A percentile compares a stretch with the other conserved stretches of the same genome.
Evolutionary conservation across 2,113 vertebrate species (phyloP).

Genomic region (Aptenodytes forsteri): DNA sequence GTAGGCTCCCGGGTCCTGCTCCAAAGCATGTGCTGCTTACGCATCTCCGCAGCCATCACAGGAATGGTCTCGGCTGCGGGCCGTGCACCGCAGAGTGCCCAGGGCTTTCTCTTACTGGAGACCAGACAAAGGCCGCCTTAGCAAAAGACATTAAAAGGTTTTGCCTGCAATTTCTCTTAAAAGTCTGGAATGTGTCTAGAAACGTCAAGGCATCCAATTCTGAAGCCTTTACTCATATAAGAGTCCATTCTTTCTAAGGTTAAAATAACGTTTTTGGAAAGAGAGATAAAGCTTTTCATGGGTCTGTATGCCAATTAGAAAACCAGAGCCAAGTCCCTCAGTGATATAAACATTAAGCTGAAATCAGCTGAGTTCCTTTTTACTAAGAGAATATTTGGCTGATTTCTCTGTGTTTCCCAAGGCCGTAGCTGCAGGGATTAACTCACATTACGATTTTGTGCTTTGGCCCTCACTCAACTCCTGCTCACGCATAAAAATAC

Average conservation of each 20-base stretch:
- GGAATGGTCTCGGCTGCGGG: accelerated
- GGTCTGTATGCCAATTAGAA: neutral
- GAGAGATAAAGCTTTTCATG: neutral
- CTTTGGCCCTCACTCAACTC: neutral
- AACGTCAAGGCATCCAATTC: neutral
- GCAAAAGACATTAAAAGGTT: neutral
- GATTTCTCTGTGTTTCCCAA: neutral
- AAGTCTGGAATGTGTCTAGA: neutral
- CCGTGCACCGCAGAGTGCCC: accelerated
- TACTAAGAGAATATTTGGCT: neutral
- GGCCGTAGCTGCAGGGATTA: neutral
- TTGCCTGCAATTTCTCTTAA: neutral
- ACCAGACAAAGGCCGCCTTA: neutral
- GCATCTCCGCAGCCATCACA: accelerated
- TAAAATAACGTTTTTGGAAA: neutral
- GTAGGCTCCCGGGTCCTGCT: neutral
- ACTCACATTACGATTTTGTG: neutral
- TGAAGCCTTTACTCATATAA: neutral
- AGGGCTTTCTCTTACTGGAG: neutral
- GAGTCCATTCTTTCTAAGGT: neutral
- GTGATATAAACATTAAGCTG: neutral
- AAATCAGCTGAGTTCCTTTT: neutral
- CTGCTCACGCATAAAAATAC: neutral
- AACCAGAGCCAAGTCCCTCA: neutral
- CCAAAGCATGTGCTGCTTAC: neutral